These are phyloP conservation scores for Epizoanthus fatuus DNA, from an alignment of 92 coral and sea anemone genomes.

Conservation along the genomic window DNA sequence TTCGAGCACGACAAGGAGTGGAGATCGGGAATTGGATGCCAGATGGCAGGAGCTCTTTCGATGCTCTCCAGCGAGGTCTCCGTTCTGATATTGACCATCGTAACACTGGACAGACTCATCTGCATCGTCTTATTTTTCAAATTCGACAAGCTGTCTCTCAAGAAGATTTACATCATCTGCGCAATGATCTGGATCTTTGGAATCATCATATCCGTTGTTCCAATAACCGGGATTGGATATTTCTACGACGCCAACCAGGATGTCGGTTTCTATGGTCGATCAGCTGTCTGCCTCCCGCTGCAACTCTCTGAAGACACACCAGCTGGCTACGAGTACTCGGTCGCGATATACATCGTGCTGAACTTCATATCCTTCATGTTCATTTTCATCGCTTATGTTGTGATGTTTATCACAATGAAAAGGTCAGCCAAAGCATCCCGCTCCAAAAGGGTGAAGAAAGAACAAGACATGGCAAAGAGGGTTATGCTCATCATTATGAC, in stretches of 20 bases:
- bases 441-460: neutral
- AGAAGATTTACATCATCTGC: neutral
- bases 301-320: neutral
- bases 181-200: slow-evolving; percentile 20
- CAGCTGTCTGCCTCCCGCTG: neutral
- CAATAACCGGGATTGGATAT: neutral
- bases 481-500: no score
- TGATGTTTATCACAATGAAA: neutral
- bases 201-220: neutral
- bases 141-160: neutral
- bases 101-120: slow-evolving; percentile 13
- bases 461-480: neutral
- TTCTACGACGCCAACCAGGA: slow-evolving; percentile 1
- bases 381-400: slow-evolving; percentile 18
- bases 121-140: slow-evolving; percentile 25
- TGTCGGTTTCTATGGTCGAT: no score
- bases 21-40: no score
- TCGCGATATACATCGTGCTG: neutral
- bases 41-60: no score
- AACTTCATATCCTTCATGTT: neutral
- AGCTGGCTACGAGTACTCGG: no score
- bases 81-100: neutral
- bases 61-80: no score
- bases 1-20: no score
- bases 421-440: neutral